Evolutionary conservation across 2,797 vertebrate species (phyloP).

Genomic region (Coregonus sp.): DNA sequence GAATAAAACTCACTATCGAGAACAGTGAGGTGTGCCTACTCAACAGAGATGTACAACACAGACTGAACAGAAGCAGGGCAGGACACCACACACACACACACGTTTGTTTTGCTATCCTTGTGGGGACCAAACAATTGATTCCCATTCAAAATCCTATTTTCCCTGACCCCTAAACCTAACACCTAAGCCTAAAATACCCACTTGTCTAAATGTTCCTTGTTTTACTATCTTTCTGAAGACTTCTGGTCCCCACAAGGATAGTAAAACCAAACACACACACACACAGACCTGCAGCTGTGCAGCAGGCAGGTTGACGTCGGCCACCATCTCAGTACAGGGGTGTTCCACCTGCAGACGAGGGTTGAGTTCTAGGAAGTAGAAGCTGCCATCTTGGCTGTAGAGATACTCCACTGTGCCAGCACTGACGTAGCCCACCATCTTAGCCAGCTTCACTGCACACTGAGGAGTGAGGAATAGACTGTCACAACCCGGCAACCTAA

Average conservation of each 20-base stretch:
- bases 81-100: not conserved
- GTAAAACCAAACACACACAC: not conserved
- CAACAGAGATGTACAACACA: not conserved
- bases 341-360: slow-evolving; percentile 97
- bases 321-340: slow-evolving; percentile 98
- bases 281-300: slow-evolving; percentile 90
- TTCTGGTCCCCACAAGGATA: no score
- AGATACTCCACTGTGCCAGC: slow-evolving; percentile 92
- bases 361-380: slow-evolving; percentile 97
- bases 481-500: not conserved
- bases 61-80: not conserved
- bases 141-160: no score
- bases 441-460: slow-evolving; percentile 96
- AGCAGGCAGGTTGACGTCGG: slow-evolving; percentile 94
- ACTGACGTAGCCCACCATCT: slow-evolving; percentile 98
- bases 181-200: no score
- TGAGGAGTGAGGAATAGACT: slow-evolving; percentile 46
- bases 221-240: no score
- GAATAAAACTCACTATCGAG: slow-evolving; percentile 5
- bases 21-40: slow-evolving; percentile 18
- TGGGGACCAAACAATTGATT: no score
- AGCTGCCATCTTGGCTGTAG: slow-evolving; percentile 93
- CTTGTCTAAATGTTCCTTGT: no score
- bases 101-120: no score
- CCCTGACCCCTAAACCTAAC: no score